These are phyloP conservation scores for Salarias fasciatus DNA, from an alignment of 2,797 vertebrate genomes.

Conservation along the genomic window DNA sequence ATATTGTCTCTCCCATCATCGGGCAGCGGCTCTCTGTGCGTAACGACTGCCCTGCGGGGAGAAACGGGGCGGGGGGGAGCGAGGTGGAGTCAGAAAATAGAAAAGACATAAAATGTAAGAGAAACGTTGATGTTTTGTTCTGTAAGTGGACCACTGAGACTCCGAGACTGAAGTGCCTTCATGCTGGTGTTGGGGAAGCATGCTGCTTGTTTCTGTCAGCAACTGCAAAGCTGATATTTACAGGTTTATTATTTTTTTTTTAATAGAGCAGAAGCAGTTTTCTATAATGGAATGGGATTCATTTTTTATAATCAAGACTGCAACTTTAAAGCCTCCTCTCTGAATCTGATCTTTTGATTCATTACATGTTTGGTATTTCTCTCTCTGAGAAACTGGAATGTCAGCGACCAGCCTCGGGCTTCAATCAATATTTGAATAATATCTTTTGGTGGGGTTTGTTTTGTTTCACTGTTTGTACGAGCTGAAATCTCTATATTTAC, in stretches of 20 bases:
- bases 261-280: no score
- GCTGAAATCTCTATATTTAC: constrained; percentile 7
- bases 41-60: constrained; percentile 86
- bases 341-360: not conserved
- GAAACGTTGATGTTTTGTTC: not conserved
- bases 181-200: not conserved
- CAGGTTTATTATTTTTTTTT: not conserved
- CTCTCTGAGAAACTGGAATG: not conserved
- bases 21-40: constrained; percentile 92
- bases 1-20: constrained; percentile 97
- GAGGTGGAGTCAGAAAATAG: constrained; percentile 20
- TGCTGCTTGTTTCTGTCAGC: not conserved
- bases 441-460: constrained; percentile 16
- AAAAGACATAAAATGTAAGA: constrained; percentile 14
- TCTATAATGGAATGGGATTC: no score
- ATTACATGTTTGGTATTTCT: constrained; percentile 11
- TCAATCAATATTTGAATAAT: constrained; percentile 41
- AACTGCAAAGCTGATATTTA: not conserved
- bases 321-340: not conserved
- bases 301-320: no score
- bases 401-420: constrained; percentile 9
- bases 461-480: constrained; percentile 16
- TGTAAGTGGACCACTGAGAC: constrained; percentile 1
- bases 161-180: not conserved
- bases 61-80: constrained; percentile 38